A percentile compares a stretch with the other conserved stretches of the same genome.
These are phyloP conservation scores for Micromys minutus DNA, from an alignment of 2,113 vertebrate species.

Conservation along the genomic window DNA sequence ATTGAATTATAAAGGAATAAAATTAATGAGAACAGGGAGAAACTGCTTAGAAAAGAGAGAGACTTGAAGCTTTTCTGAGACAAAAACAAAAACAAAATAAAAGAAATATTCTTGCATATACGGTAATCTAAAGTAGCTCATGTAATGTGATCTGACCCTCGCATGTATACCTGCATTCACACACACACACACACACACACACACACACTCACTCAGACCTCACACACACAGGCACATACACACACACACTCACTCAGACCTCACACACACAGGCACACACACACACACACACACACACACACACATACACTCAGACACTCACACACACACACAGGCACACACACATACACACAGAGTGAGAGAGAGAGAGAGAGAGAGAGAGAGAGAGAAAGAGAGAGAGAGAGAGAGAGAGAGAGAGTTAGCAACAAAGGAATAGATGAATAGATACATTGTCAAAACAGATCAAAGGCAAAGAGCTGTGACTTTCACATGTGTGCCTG, in stretches of 20 bases:
- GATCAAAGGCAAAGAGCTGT: neutral
- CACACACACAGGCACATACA: neutral
- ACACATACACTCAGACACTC: too few species aligned
- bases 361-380: too few species aligned
- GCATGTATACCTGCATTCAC: neutral
- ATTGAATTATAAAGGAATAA: neutral
- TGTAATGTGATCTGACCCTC: neutral
- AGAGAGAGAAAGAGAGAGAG: too few species aligned
- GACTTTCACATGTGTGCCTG: too few species aligned
- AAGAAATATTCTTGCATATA: neutral
- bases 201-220: neutral
- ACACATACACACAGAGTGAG: too few species aligned
- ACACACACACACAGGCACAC: too few species aligned
- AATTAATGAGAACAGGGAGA: neutral
- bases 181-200: neutral
- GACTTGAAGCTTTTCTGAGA: neutral
- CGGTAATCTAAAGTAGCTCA: neutral
- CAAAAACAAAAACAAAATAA: neutral
- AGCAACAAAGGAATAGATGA: neutral
- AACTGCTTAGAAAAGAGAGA: neutral
- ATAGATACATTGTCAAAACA: neutral
- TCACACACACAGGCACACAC: too few species aligned
- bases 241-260: fast-evolving
- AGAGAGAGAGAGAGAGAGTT: neutral
- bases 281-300: neutral